Base-by-base conservation (phyloP, 92 coral and sea anemone genomes). In the Phenganax subtilis region DNA sequence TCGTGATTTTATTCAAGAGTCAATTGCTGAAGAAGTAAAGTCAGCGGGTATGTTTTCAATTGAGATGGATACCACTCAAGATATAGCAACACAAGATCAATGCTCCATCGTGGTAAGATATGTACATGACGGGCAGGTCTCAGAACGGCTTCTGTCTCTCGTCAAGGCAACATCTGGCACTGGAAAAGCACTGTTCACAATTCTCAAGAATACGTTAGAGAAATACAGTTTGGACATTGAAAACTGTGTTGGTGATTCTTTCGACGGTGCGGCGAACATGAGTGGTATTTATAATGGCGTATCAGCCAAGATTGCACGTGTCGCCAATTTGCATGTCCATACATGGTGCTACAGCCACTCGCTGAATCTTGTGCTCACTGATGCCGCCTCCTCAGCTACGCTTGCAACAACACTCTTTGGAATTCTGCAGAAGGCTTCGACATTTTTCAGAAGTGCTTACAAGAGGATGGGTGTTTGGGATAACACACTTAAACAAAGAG, bases 51-150 rank as follows among this genome's bases (percentile, higher is more conserved):
- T 66, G 70, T 16, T 66, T 20, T 66, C 80, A 10, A 28, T 75
- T 75, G 80, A 75, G 80, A 75, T 75, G 80, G 80, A 75, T 75
- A 75, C 63, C 80, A 75, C 63, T 14, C 80, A 75, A 54, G 37
- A 75, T 31, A 12, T 75, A 51, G 55, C 80, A 12, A 75, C 80
- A 15, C 80, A 75, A 20, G 80, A 75, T 55, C 80, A 75, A 14
- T 75, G 61, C 80, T 54, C 44, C 64, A 75, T 75, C 64, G 80
- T 75, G 14, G 10, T 75, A 27, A 37, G 80, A 10, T 75, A 75
- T 75, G 80, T 75, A 3, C 10, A 51, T 12, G 80, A 54, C 37
- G 62, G 63, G n/a, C 63, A 25, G 16, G 63, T 75, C 64, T 14
- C 37, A n/a, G 80, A 54, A 20, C 62, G 80, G 62, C 80, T 75